These are phyloP conservation scores for Leptinotarsa defecta DNA, from an alignment of 1,140 invertebrate species.

Conservation along the genomic window DNA sequence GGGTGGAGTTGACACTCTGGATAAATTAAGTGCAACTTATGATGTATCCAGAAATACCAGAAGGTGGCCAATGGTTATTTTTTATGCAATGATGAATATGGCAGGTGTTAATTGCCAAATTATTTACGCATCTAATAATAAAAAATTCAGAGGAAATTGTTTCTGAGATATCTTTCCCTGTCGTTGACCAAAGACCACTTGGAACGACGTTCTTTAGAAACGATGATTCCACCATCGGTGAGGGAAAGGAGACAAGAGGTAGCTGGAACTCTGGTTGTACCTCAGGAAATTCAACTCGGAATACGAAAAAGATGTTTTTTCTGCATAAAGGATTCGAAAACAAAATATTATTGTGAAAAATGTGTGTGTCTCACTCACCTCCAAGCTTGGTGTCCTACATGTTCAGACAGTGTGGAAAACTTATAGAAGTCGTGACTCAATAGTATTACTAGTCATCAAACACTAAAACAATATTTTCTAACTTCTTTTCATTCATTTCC, in stretches of 20 bases:
- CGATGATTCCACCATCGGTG: conserved; percentile 19
- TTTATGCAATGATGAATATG: conserved; percentile 22
- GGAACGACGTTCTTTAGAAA: conserved; percentile 18
- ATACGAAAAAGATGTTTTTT: too few relatives aligned
- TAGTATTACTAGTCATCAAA: not conserved
- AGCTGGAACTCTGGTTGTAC: conserved; percentile 14
- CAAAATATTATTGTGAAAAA: not conserved
- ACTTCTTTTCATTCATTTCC: not conserved
- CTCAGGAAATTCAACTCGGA: not conserved
- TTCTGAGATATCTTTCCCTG: conserved; percentile 15
- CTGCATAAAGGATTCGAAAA: too few relatives aligned
- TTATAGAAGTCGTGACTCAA: not conserved
- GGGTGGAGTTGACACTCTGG: conserved; percentile 55
- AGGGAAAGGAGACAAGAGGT: conserved; percentile 8
- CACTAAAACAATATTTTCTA: not conserved
- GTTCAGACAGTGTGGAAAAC: not conserved
- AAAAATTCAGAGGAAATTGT: conserved; percentile 1
- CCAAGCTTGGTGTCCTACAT: too few relatives aligned
- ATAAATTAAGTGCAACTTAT: conserved; percentile 53
- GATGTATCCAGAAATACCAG: conserved; percentile 43
- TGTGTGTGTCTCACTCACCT: too few relatives aligned
- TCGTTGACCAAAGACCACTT: conserved; percentile 20
- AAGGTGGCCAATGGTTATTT: not conserved
- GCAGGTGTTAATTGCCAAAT: conserved; percentile 11
- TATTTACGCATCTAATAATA: conserved; percentile 8